phyloP scores from a whole-genome alignment of 2,888 invertebrate genomes.

The Eilema griseolum region DNA sequence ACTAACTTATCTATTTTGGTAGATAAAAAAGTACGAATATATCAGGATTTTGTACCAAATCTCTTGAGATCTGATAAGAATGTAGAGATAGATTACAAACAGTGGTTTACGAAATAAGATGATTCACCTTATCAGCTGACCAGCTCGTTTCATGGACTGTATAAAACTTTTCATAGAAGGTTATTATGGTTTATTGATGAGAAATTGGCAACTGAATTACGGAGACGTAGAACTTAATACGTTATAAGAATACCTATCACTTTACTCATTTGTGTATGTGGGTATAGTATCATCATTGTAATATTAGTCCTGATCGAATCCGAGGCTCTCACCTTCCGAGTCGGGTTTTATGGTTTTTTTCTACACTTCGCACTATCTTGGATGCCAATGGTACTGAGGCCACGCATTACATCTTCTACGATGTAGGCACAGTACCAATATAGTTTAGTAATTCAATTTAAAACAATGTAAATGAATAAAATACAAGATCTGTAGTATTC shows the following conservation, averaged over 20 bases:
- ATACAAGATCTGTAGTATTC: background rate
- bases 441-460: background rate
- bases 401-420: too few relatives aligned
- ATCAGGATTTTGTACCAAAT: background rate
- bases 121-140: constrained; percentile 10
- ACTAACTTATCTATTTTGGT: background rate
- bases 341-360: too few relatives aligned
- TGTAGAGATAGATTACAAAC: background rate
- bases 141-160: background rate
- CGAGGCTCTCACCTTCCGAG: too few relatives aligned
- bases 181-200: background rate
- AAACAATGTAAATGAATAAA: background rate
- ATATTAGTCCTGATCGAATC: too few relatives aligned
- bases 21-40: background rate
- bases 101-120: background rate
- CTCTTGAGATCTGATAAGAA: constrained; percentile 3
- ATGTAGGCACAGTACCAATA: too few relatives aligned
- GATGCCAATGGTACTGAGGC: too few relatives aligned
- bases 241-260: too few relatives aligned
- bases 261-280: too few relatives aligned
- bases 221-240: too few relatives aligned
- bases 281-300: too few relatives aligned
- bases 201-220: background rate
- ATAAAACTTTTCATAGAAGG: background rate
- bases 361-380: too few relatives aligned